Base-by-base conservation (phyloP, 2,113 vertebrate genomes). In the Formicarius rufipectus region DNA sequence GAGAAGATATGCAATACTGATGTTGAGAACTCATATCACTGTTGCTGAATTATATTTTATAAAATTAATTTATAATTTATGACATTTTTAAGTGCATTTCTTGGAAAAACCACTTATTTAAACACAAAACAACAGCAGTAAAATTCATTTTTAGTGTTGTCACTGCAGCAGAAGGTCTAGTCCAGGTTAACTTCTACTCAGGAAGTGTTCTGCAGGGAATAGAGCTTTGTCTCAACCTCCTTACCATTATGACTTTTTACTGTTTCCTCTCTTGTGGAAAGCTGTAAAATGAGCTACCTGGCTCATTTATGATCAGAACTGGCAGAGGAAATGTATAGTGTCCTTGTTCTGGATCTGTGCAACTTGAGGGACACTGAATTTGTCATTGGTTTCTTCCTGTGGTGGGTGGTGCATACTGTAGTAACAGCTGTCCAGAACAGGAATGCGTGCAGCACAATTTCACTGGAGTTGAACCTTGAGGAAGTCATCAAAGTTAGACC, bases 391-490 rank as follows among this genome's bases (percentile, higher is more conserved):
- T 87, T 76, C 66, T 85, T 72, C 3, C 45, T 33, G 24, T 16
- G 8, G 20, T 64, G 42, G 27, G 6, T 56, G 44, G 31, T 56
- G 37, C 9, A 6, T 15, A 10, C 14, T 18, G 79, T 50, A 86
- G 13, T 30, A 15, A 39, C 31, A 69, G 3, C 19, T 14, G 28
- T 28, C 40, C 62, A 12, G 35, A 60, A 22, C 0, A 0, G 33
- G 17, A 82, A 35, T 58, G 20, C 0, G 0, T 42, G 35, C 4
- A 10, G 6, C 1, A 2, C 0, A 0, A 23, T 69, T 79, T 83
- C 50, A 31, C 33, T 63, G 13, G 35, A 28, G 12, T 31, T 67
- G 18, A 79, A 62, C 52, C 49, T 49, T 58, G 33, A 83, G 68
- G 40, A 85, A 86, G 21, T 39, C 67, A 50, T n/a, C 20, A 24